Evolutionary conservation across 37 sponge, comb jelly and placozoan genomes (phyloP), one percentile per base, ranked within the genome.

Genomic region (Theonella swinhoei): DNA sequence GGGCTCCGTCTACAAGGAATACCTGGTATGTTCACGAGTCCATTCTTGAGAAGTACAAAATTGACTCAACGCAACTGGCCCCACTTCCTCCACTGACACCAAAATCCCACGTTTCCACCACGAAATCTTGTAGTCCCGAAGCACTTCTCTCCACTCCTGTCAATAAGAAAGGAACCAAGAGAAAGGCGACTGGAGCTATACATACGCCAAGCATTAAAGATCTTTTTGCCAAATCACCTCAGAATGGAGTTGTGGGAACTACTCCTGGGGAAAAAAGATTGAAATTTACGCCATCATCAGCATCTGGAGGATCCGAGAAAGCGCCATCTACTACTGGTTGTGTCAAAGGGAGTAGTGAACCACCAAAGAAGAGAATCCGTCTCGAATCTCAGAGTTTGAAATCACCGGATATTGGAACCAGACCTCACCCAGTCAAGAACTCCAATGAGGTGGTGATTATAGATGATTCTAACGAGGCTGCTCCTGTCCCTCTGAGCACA

Each of bases 21-120:
- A 31, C 75, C 31, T 92, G 84, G 89, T 85, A 85, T 29, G 90
- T 92, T 26, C 86, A 92, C 41, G 77, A 85, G 4, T 1, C 67
- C 0, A 75, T 92, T 1, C 32, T 92, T 61, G 35, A 85, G 65
- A 42, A 87, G 80, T 87, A 87, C 43, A 66, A 39, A 30, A 11
- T 89, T 35, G 81, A 89, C 31, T 7, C 11, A 14, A 14, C 54
- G 11, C 54, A 47, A 47, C 54, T 47, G 7, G 54, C 14, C 7
- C 54, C 54, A 17, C 54, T 47, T 14, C 14, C 14, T 14, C 54
- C 54, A 17, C 54, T 14, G 11, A 47, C 54, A 47, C 54, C 54
- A 14, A 47, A 47, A 47, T 47, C 54, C 11, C 14, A 14, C 54
- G 7, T 47, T 7, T 17, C 54, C 14, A 17, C 54, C 14, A 14